Conservation (phyloP, 2,888 invertebrate genomes). For the Drosophila suboccidentalis region DNA sequence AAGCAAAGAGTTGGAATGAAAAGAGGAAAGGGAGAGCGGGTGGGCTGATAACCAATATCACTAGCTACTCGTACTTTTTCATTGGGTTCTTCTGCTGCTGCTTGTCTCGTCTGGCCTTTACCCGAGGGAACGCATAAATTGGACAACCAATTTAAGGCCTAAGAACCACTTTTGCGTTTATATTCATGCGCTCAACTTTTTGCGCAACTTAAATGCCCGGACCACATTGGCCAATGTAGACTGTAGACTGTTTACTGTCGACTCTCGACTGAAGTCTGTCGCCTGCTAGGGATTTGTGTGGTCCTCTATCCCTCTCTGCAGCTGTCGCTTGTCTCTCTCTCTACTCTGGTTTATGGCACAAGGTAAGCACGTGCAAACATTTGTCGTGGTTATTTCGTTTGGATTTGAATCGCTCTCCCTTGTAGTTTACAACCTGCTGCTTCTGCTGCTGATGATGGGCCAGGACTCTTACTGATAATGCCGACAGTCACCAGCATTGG, state of each 20-base stretch:
- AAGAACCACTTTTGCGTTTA: slow-evolving; percentile 79
- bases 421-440: slow-evolving; percentile 71
- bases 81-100: slow-evolving; percentile 14
- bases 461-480: slow-evolving; percentile 63
- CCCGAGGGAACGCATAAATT: slow-evolving; percentile 74
- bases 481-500: slow-evolving; percentile 58
- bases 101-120: slow-evolving; percentile 18
- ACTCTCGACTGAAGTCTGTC: slow-evolving; percentile 28
- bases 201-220: slow-evolving; percentile 63
- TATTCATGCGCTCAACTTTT: slow-evolving; percentile 65
- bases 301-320: not conserved
- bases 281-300: slow-evolving; percentile 52
- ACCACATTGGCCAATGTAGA: slow-evolving; percentile 40
- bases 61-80: slow-evolving; percentile 25
- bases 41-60: slow-evolving; percentile 38
- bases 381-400: slow-evolving; percentile 79
- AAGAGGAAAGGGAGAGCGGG: not conserved
- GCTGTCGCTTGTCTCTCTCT: slow-evolving; percentile 13
- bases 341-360: slow-evolving; percentile 64
- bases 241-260: slow-evolving; percentile 20
- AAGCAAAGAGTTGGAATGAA: not conserved
- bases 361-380: slow-evolving; percentile 79
- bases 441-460: slow-evolving; percentile 46
- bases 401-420: slow-evolving; percentile 72
- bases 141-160: slow-evolving; percentile 80